Conservation (phyloP, 2,888 invertebrate genomes). For the Argyra leucocephala region DNA sequence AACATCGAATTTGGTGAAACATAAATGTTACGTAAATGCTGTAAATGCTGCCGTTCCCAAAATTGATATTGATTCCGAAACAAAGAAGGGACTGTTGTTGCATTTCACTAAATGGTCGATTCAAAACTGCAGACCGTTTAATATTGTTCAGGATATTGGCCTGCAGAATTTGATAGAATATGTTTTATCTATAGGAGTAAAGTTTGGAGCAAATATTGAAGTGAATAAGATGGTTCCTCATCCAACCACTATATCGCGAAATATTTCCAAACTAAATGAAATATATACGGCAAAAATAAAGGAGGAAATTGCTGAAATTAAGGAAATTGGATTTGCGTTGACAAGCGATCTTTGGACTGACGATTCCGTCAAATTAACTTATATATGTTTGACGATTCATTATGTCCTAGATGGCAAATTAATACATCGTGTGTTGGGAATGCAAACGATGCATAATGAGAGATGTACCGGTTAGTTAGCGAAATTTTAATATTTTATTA, state of each 20-base stretch:
- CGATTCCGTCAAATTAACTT: conserved; percentile 16
- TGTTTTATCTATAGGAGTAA: conserved; percentile 10
- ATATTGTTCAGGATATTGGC: conserved; percentile 4
- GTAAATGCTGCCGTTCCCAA: not conserved
- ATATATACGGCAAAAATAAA: conserved; percentile 5
- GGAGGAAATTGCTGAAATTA: conserved; percentile 17
- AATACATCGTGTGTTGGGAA: conserved; percentile 18
- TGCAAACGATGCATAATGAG: conserved; percentile 19
- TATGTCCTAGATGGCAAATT: conserved; percentile 20
- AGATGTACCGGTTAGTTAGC: conserved; percentile 19
- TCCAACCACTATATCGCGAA: conserved; percentile 10
- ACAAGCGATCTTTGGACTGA: conserved; percentile 21
- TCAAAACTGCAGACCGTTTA: conserved; percentile 13
- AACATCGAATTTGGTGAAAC: conserved; percentile 12
- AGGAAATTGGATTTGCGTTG: conserved; percentile 19
- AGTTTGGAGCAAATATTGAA: conserved; percentile 12
- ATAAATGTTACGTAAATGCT: conserved; percentile 12
- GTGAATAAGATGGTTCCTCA: conserved; percentile 13
- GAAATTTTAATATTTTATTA: no score
- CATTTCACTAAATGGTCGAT: conserved; percentile 12
- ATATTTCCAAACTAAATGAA: conserved; percentile 10
- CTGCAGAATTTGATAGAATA: conserved; percentile 11
- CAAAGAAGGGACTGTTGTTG: not conserved
- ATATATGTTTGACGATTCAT: conserved; percentile 20
- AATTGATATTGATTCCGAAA: not conserved